A percentile compares a stretch with the other conserved stretches of the same genome.
phyloP scores from a whole-genome alignment of 2,113 vertebrate genomes.

The Grus americana region DNA sequence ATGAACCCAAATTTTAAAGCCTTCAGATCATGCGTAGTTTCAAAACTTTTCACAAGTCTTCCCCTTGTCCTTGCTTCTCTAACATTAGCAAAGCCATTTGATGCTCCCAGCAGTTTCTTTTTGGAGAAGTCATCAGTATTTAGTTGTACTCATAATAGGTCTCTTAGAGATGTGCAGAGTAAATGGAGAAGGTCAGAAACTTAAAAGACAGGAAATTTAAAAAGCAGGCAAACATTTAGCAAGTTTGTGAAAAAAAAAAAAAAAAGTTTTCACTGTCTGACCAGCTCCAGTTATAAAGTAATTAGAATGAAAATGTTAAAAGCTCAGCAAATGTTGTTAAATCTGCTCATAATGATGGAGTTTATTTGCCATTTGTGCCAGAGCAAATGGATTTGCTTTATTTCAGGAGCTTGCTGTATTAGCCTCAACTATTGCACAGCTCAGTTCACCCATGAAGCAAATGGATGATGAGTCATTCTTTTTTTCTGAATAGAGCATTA shows the following conservation, averaged over 20 bases:
- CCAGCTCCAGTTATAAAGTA: background rate
- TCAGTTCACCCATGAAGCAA: constrained; percentile 8
- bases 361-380: background rate
- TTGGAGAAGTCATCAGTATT: background rate
- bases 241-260: background rate
- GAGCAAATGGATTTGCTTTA: constrained; percentile 26
- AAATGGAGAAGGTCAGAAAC: background rate
- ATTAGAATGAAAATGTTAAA: background rate
- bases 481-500: background rate
- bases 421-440: background rate
- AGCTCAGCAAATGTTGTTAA: constrained; percentile 12
- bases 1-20: background rate
- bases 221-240: background rate
- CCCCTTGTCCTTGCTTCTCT: background rate
- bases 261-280: background rate
- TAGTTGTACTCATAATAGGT: background rate
- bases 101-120: background rate
- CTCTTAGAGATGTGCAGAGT: background rate
- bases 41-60: background rate
- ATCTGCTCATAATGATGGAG: background rate
- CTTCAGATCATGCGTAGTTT: background rate
- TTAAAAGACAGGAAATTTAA: background rate
- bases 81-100: background rate
- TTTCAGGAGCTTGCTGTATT: background rate
- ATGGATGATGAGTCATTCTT: constrained; percentile 26